phyloP scores from a whole-genome alignment of 2,888 invertebrate genomes.

The Epinotia bilunana region DNA sequence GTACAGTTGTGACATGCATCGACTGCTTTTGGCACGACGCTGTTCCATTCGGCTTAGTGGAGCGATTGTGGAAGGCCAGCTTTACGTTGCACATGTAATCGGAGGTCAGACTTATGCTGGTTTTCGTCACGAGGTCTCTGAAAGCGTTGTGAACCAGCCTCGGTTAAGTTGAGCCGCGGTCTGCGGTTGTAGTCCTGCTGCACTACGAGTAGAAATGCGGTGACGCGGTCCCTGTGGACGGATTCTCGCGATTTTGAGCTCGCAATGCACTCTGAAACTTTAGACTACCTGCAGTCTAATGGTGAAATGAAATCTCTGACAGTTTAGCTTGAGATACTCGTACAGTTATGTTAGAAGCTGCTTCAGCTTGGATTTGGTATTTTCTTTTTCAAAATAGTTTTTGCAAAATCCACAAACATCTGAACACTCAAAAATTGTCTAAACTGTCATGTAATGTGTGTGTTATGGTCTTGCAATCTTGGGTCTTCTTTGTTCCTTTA shows the following conservation, averaged over 20 bases:
- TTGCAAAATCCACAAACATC: too few species aligned
- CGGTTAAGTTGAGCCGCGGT: slow-evolving; percentile 17
- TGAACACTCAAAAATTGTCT: too few species aligned
- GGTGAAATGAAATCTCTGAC: not conserved
- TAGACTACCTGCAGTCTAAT: not conserved
- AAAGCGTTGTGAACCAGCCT: not conserved
- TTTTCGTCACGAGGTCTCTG: not conserved
- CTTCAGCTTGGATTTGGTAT: not conserved
- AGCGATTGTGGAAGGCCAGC: too few species aligned
- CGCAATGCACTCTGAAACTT: slow-evolving; percentile 8
- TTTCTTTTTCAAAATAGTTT: not conserved
- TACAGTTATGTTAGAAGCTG: not conserved
- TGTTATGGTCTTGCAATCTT: too few species aligned
- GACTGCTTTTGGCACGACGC: too few species aligned
- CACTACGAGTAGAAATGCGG: slow-evolving; percentile 5
- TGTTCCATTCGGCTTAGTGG: too few species aligned
- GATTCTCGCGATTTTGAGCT: slow-evolving; percentile 11
- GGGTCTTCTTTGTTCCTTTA: too few species aligned
- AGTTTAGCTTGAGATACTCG: not conserved
- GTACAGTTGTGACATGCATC: too few species aligned
- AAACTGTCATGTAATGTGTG: too few species aligned
- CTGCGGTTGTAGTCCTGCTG: slow-evolving; percentile 30
- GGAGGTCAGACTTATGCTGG: not conserved
- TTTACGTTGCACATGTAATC: not conserved
- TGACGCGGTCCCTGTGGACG: not conserved